Evolutionary conservation across 2,797 vertebrate species (phyloP).

Genomic region (Clarias fuscus): DNA sequence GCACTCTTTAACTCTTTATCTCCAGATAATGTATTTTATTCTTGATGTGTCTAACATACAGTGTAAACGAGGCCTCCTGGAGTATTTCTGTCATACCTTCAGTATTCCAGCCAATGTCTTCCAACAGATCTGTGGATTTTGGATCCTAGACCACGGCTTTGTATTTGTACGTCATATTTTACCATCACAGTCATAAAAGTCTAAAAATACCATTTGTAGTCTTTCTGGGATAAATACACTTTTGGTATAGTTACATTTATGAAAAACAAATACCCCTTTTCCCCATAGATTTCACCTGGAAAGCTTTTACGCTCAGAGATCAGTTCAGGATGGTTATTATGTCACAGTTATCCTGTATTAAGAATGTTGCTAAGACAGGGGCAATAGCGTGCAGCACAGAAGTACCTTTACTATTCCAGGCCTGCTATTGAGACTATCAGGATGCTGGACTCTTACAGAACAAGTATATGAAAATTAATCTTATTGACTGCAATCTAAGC

Average conservation of each 20-base stretch:
- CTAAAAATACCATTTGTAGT: background rate
- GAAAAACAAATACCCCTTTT: background rate
- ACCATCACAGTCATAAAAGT: background rate
- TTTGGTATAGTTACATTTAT: background rate
- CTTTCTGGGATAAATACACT: background rate
- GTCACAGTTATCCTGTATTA: slow-evolving; percentile 65
- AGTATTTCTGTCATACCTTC: slow-evolving; percentile 65
- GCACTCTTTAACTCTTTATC: background rate
- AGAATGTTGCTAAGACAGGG: slow-evolving; percentile 60
- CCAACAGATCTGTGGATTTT: slow-evolving; percentile 65
- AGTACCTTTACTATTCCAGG: slow-evolving; percentile 61
- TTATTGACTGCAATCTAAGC: background rate
- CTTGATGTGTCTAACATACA: slow-evolving; percentile 66
- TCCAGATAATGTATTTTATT: slow-evolving; percentile 70
- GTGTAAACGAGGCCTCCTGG: slow-evolving; percentile 65
- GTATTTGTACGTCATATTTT: slow-evolving; percentile 32
- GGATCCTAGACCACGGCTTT: slow-evolving; percentile 67
- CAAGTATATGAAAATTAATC: background rate
- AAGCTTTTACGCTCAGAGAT: background rate
- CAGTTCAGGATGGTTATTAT: slow-evolving; percentile 46
- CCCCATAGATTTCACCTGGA: background rate
- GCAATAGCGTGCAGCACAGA: slow-evolving; percentile 56
- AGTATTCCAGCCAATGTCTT: slow-evolving; percentile 61
- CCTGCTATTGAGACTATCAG: slow-evolving; percentile 57
- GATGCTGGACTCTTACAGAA: slow-evolving; percentile 62